phyloP scores from a whole-genome alignment of 2,113 vertebrate genomes.

The Perccottus glenii region DNA sequence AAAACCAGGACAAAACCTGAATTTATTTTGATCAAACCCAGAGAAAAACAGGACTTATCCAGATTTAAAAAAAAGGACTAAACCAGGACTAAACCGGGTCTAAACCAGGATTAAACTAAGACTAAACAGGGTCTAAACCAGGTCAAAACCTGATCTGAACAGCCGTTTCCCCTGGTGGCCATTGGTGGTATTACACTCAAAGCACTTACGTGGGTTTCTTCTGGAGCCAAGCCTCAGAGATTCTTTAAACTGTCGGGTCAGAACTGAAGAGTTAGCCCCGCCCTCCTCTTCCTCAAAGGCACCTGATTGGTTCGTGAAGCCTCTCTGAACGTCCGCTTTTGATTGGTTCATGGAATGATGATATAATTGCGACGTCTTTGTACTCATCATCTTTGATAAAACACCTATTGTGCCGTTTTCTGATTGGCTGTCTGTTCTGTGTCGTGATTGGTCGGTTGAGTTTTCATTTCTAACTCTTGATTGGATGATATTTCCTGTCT shows the following conservation, averaged over 20 bases:
- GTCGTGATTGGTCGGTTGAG: background rate
- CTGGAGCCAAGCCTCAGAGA: background rate
- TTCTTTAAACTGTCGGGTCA: slow-evolving; percentile 10
- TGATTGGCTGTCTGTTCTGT: background rate
- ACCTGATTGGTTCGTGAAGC: background rate
- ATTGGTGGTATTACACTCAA: background rate
- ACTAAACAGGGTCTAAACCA: too few relatives aligned
- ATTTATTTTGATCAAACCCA: too few relatives aligned
- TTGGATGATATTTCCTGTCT: background rate
- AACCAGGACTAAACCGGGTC: too few relatives aligned
- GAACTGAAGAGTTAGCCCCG: slow-evolving; percentile 4
- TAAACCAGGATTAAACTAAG: too few relatives aligned
- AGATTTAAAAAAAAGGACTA: too few relatives aligned
- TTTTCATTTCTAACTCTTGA: background rate
- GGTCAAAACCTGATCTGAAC: too few relatives aligned
- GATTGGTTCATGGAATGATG: background rate
- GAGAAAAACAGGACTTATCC: too few relatives aligned
- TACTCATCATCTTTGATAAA: background rate
- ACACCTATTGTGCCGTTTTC: background rate
- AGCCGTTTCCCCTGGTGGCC: too few relatives aligned
- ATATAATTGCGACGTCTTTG: background rate
- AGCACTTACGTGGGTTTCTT: background rate
- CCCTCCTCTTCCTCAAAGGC: slow-evolving; percentile 1
- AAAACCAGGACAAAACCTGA: too few relatives aligned
- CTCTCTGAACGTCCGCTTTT: too few relatives aligned